Evolutionary conservation across 2,888 invertebrate genomes (phyloP), one percentile per base, ranked within the genome.

Genomic region (Aproaerema taeniolella): DNA sequence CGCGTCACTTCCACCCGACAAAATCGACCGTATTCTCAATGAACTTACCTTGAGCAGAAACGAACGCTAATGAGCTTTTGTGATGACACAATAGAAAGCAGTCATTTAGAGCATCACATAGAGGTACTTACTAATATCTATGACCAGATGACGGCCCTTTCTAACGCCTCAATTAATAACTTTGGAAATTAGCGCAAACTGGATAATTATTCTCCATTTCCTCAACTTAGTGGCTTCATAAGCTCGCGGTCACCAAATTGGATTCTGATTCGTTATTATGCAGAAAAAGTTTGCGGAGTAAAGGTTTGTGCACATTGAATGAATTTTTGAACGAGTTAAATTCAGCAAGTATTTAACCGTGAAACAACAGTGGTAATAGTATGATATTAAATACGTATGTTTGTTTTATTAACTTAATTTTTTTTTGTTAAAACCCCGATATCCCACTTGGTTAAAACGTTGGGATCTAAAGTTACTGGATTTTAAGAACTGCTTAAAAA

Each of bases 101-200:
- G 50, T 49, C 44, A 45, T 52, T 52, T 50, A 49, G 48, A 47
- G 45, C 45, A 40, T 34, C 42, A 43, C 42, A 47, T 47, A 48
- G 17, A 46, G 33, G 38, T 32, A 44, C 33, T 12, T 16, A 20
- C 14, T 17, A 28, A 49, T 47, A n/a, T n/a, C n/a, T n/a, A n/a
- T 52, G 46, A 52, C 53, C 82, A 81, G 80, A 78, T 82, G 80
- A 71, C 78, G 74, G 63, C 61, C 64, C 65, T 62, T 74, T 69
- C 67, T 70, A 75, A 73, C 70, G 70, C 58, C 59, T 72, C 74
- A 77, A 76, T 85, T 82, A 81, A 76, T 81, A 81, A 83, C 81
- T 83, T 77, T 75, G 67, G 60, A 79, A 82, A 80, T 82, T 80
- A 78, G 67, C 68, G 63, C 67, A 61, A 72, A 69, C 61, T 69